Percentiles rank a stretch among this genome's conserved stretches.
Evolutionary conservation across 1,140 invertebrate species (phyloP).

Genomic region (Pseudobourletiella spinata): DNA sequence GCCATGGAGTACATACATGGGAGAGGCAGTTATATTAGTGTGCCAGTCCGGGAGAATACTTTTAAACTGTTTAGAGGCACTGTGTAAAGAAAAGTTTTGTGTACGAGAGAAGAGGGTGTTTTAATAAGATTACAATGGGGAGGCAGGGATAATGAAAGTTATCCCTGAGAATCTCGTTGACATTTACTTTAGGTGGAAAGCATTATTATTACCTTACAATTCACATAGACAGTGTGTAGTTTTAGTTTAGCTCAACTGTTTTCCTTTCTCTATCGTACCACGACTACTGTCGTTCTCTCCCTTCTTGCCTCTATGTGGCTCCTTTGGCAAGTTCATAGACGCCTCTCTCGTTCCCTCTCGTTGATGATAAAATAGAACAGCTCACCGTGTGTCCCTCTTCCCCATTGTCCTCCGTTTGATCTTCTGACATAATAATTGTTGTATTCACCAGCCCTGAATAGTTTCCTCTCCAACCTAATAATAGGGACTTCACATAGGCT

Average conservation of each 20-base stretch:
- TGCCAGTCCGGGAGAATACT: no score
- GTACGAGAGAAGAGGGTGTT: background rate
- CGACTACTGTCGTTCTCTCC: no score
- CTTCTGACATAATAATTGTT: constrained; percentile 7
- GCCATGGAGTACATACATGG: no score
- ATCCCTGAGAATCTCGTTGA: background rate
- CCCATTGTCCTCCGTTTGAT: background rate
- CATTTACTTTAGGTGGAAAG: background rate
- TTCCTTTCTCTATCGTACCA: no score
- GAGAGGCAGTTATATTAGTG: no score
- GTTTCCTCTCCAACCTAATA: background rate
- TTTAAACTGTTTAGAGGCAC: background rate
- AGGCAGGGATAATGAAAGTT: background rate
- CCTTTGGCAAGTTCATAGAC: no score
- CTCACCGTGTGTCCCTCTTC: background rate
- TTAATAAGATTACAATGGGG: background rate
- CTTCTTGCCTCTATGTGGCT: no score
- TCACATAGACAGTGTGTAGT: background rate
- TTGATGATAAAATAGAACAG: constrained; percentile 1
- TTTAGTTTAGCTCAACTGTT: background rate
- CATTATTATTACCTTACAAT: background rate
- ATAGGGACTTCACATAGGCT: background rate
- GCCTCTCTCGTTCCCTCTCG: background rate
- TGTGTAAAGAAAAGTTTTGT: no score
- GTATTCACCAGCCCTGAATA: background rate